Base-by-base conservation (phyloP, 2,113 vertebrate genomes). In the Spilogale gracilis region DNA sequence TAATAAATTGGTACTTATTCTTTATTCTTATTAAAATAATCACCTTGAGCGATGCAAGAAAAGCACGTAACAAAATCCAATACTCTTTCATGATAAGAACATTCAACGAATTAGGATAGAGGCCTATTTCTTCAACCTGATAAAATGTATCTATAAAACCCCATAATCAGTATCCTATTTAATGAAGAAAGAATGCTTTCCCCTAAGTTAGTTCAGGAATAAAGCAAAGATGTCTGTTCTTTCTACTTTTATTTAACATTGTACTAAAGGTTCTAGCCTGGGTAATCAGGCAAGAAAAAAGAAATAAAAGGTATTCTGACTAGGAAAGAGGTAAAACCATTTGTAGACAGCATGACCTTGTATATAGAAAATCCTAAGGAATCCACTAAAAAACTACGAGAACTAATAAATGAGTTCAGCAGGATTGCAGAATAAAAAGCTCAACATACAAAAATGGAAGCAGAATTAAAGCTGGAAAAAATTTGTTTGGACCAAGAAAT, bases 341-440 rank as follows among this genome's bases (percentile, higher is more conserved):
- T 45, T 79, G 45, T 6, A 79, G 2, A 84, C 38, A 32, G 69
- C 65, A 88, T 67, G 5, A 73, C 23, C 16, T 56, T 89, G 21
- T 21, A 96, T 56, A 60, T 38, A 85, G 43, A 79, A 38, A 65
- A 48, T 60, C 52, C 73, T 76, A 48, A 50, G 4, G 81, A 92
- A 88, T 84, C 18, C 73, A 86, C 48, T 80, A 65, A 89, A 88
- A 58, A 63, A 54, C n/a, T 67, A 74, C 30, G 74, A 52, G 30
- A 71, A 63, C 10, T 54, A 95, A 86, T 58, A 92, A 91, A 5
- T 20, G n/a, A 95, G 27, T 56, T 85, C 56, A 86, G 56, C 74
- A 91, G 63, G 56, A 76, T 32, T 82, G 6, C 10, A 94, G 12
- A 61, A 83, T 91, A 63, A 95, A 97, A 97, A 87, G 43, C 82